Evolutionary conservation across 2,888 invertebrate genomes (phyloP), one percentile per base, ranked within the genome.

Genomic region (Gari tellinella): DNA sequence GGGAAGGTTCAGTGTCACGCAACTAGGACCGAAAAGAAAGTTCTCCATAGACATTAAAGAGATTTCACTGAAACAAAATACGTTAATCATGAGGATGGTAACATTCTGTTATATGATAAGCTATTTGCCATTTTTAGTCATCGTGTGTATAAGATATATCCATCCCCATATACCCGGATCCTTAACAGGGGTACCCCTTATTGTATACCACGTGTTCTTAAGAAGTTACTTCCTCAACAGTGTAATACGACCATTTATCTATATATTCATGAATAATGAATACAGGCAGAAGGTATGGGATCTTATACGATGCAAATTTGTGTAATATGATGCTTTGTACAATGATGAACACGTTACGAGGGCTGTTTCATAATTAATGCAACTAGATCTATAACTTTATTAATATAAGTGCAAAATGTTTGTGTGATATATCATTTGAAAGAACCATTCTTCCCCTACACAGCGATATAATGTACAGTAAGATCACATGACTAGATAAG

Each of bases 211-310:
- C 21, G 64, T 73, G n/a, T 78, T 78, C 25, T 21, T 78, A n/a
- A 58, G 67, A 23, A 72, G 68, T n/a, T 78, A 78, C 31, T 78
- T 70, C 43, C 53, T 78, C 38, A 78, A 78, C 25, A 78, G 74
- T 53, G 64, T 78, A 10, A 64, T 63, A 7, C 37, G 72, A 5
- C 78, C 78, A 10, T 78, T 78, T 49, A 78, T 78, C 25, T 78
- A 78, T 57, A 66, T 68, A 0, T 25, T 64, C 12, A 74, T 78
- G 73, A 69, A 74, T 31, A 25, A 57, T 17, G 65, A 69, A 7
- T 77, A 67, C 31, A 51, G 77, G n/a, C 26, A 31, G 14, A 46
- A 46, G 19, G 64, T 74, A 31, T 31, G 31, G 31, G 31, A 31
- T 10, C 31, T 31, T 31, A 10, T 31, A 31, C 4, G 31, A 31